Base-by-base conservation (phyloP, 2,113 vertebrate genomes). In the Platanista minor region DNA sequence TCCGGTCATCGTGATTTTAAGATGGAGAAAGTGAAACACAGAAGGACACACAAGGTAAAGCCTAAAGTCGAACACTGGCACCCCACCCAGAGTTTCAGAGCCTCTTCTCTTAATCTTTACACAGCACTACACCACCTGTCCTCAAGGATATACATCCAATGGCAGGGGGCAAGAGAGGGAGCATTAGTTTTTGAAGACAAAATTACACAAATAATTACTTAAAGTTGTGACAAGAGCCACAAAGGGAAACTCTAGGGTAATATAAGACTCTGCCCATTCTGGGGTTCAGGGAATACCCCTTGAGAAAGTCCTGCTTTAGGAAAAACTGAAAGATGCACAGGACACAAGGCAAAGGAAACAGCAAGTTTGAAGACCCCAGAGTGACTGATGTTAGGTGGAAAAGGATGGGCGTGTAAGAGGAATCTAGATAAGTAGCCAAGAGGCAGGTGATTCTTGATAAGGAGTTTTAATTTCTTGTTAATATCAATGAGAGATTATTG, bases 131-230 rank as follows among this genome's bases (percentile, higher is more conserved):
- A 27, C 0, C 27, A 27, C 72, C 7, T 41, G 33, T 3, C 14
- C 3, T 75, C 33, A 36, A 1, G 1, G 27, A n/a, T 2, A 17
- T 4, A 29, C 27, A n/a, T 39, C 72, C 33, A 89, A 20, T 3
- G 23, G 4, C 6, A 75, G 17, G 7, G 2, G 6, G 0, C 1
- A 9, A 36, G 1, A 36, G 18, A 15, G 20, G 1, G 2, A 43
- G 10, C 8, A 21, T 52, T 72, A 72, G 31, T 27, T 66, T 64
- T 61, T 39, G n/a, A 78, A 69, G 41, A 57, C 29, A 62, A 33
- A 61, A 18, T n/a, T 33, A 20, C 23, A 49, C 36, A 74, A 80
- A 88, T 61, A 84, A 33, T 62, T 82, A 52, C 49, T 46, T 86
- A 74, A 93, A 66, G 15, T 67, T 52, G 25, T 39, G 21, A 81